Evolutionary conservation across 2,888 invertebrate genomes (phyloP).

Genomic region (Vanessa cardui): DNA sequence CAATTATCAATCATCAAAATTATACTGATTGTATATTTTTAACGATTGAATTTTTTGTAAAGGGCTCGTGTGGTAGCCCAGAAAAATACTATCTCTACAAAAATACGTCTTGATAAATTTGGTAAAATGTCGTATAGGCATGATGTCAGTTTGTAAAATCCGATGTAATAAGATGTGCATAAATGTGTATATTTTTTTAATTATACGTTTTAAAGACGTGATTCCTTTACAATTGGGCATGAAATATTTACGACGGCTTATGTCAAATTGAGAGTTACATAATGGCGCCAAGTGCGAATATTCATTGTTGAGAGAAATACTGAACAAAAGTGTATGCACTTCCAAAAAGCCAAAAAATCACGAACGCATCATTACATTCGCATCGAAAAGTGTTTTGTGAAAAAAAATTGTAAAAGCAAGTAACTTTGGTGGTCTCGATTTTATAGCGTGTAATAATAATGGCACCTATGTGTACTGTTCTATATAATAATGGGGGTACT

Average conservation of each 20-base stretch:
- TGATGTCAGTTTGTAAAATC: no score
- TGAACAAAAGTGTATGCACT: constrained; percentile 12
- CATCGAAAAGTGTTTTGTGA: constrained; percentile 60
- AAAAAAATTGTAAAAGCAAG: constrained; percentile 46
- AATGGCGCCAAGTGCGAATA: constrained; percentile 10
- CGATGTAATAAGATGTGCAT: no score
- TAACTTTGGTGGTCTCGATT: constrained; percentile 76
- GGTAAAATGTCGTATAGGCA: no score
- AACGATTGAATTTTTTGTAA: no score
- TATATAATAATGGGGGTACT: constrained; percentile 76
- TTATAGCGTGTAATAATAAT: constrained; percentile 75
- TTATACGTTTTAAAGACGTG: background rate
- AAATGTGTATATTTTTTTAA: no score
- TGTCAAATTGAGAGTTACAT: constrained; percentile 13
- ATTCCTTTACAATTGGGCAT: background rate
- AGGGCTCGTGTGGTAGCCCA: no score
- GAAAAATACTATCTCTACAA: no score
- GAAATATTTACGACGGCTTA: constrained; percentile 2
- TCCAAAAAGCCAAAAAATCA: constrained; percentile 71
- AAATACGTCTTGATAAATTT: no score
- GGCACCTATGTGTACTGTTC: constrained; percentile 70
- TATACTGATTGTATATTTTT: no score
- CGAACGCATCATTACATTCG: constrained; percentile 77
- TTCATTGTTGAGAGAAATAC: background rate
- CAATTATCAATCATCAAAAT: no score